Base-by-base conservation (phyloP, 2,888 invertebrate genomes). In the Griposia aprilina region DNA sequence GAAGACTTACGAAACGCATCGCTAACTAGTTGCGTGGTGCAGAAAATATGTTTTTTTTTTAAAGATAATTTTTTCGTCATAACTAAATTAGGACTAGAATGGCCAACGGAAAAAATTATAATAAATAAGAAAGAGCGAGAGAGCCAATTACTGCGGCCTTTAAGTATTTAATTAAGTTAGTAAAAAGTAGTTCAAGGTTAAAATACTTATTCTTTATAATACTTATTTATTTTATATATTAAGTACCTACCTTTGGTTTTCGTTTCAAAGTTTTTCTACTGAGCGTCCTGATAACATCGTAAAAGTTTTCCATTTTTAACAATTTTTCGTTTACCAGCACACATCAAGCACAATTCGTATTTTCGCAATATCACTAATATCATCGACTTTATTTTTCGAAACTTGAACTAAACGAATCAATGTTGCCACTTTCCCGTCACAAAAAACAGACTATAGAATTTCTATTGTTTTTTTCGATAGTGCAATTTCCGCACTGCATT, bases 181-280 rank as follows among this genome's bases (percentile, higher is more conserved):
- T 62, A 60, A 69, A 62, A 59, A 68, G 77, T 77, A 72, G 82
- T 77, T 81, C 82, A 82, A 68, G 77, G 82, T 55, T 17, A n/a
- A 13, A 76, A 26, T 23, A 67, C 17, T 45, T 11, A 55, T 26
- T 65, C 26, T 26, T 36, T 36, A 36, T 36, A 36, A n/a, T 52
- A 59, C 26, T 59, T 8, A 30, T 41, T 66, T 41, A 36, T 36
- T 41, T 66, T n/a, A 67, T 93, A 41, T 62, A 62, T 6, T 52
- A 52, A 20, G 52, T 45, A 45, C 45, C 96, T 45, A 45, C 45
- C 96, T 96, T 95, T 87, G 93, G 93, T 90, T 94, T 96, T 82
- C 94, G 92, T 92, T 95, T 96, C 88, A 96, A 91, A 48, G 97
- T 96, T 88, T 96, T 97, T 83, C 96, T 93, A 89, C 96, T 95